Conservation (phyloP, 2,888 invertebrate genomes). For the Drosophila crucigera region DNA sequence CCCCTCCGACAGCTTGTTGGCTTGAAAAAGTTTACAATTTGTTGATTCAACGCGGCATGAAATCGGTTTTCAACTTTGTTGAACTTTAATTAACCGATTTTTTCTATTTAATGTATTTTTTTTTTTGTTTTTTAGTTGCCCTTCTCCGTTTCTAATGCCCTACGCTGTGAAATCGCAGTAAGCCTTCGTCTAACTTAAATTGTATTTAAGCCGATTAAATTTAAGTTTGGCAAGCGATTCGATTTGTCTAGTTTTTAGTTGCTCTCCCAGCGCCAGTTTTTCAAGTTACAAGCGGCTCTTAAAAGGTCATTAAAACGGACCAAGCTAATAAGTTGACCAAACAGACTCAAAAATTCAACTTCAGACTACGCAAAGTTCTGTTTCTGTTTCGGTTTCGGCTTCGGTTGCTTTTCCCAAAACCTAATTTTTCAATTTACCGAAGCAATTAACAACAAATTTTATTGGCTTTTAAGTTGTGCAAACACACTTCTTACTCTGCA, state of each 20-base stretch:
- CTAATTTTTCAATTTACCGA: constrained; percentile 81
- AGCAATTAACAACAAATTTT: constrained; percentile 79
- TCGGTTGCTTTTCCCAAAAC: constrained; percentile 65
- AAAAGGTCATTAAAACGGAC: constrained; percentile 73
- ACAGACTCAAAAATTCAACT: constrained; percentile 21
- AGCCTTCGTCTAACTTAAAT: constrained; percentile 58
- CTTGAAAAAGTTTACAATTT: constrained; percentile 71
- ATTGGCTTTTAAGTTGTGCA: constrained; percentile 78
- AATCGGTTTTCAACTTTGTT: constrained; percentile 78
- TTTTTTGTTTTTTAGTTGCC: neutral
- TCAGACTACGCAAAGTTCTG: constrained; percentile 51
- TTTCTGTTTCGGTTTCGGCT: neutral
- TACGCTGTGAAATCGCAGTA: constrained; percentile 8
- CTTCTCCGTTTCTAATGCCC: constrained; percentile 3
- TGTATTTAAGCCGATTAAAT: constrained; percentile 76
- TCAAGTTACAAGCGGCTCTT: constrained; percentile 17
- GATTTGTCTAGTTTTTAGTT: constrained; percentile 67
- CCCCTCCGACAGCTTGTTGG: constrained; percentile 12
- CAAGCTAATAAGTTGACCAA: constrained; percentile 70
- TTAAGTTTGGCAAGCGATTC: constrained; percentile 67
- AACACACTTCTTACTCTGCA: constrained; percentile 60
- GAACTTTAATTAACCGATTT: constrained; percentile 81
- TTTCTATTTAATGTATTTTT: constrained; percentile 20
- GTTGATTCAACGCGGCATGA: constrained; percentile 80
- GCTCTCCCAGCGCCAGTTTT: neutral